Evolutionary conservation across 2,797 vertebrate species (phyloP).

Genomic region (Chelon labrosus): DNA sequence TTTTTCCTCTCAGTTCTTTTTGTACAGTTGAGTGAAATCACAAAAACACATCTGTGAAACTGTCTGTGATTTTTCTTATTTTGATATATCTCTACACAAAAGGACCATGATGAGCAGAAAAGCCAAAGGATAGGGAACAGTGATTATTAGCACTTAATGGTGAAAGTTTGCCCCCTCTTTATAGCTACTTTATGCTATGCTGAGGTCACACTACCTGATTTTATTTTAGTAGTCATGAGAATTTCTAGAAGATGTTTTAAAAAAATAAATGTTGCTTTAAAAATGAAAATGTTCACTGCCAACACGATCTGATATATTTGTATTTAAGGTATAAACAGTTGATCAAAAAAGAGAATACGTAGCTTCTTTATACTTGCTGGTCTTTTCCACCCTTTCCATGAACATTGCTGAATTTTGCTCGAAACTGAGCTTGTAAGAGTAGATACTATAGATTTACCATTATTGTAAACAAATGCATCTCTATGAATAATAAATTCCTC

Average conservation of each 20-base stretch:
- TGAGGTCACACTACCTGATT: conserved; percentile 69
- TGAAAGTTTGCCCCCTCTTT: conserved; percentile 43
- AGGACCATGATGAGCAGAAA: conserved; percentile 73
- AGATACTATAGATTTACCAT: conserved; percentile 76
- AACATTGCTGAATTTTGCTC: conserved; percentile 70
- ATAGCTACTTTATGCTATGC: conserved; percentile 57
- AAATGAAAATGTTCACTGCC: conserved; percentile 77
- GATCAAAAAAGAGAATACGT: conserved; percentile 57
- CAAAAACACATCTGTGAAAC: conserved; percentile 60
- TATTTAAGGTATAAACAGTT: conserved; percentile 75
- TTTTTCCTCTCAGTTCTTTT: conserved; percentile 54
- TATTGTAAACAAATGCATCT: conserved; percentile 81
- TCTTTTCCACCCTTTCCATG: conserved; percentile 70
- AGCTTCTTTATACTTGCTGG: conserved; percentile 73
- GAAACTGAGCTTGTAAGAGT: conserved; percentile 71
- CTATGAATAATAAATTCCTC: conserved; percentile 81
- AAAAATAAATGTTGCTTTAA: conserved; percentile 56
- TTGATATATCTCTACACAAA: conserved; percentile 59
- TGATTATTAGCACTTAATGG: conserved; percentile 76
- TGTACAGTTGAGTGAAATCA: conserved; percentile 75
- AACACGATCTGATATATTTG: conserved; percentile 79
- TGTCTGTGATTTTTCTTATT: conserved; percentile 66
- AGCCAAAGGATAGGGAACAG: conserved; percentile 82
- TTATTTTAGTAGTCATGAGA: conserved; percentile 74
- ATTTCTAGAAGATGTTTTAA: conserved; percentile 55